Evolutionary conservation across 2,113 vertebrate species (phyloP).

Genomic region (Erythrocercus mccallii): DNA sequence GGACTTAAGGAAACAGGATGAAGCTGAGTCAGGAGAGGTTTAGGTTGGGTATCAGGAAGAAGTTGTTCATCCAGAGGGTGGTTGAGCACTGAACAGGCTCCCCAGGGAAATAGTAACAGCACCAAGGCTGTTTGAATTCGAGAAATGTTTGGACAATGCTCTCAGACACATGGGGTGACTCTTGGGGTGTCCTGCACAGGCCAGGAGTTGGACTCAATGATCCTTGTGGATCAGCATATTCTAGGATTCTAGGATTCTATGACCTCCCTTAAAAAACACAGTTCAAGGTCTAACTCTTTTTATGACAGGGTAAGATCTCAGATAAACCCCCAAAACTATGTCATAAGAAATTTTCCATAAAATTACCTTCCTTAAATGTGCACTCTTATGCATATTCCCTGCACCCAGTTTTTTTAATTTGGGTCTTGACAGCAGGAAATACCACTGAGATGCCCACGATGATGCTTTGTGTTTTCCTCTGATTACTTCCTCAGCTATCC

Average conservation of each 20-base stretch:
- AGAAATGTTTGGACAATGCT: background rate
- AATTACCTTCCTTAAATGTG: background rate
- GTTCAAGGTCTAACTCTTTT: background rate
- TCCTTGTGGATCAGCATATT: background rate
- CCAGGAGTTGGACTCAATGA: background rate
- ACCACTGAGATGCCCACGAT: background rate
- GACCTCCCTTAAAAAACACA: background rate
- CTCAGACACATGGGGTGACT: background rate
- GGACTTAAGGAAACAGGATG: background rate
- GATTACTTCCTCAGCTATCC: background rate
- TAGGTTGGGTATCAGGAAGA: background rate
- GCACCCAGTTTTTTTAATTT: background rate
- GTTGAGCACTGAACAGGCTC: background rate
- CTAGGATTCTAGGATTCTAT: background rate
- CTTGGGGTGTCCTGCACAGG: background rate
- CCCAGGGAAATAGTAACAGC: background rate
- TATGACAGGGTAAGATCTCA: background rate
- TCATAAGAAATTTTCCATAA: background rate
- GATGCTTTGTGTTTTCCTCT: background rate
- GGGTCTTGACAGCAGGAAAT: background rate
- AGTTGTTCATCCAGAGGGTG: background rate
- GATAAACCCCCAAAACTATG: background rate
- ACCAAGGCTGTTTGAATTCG: background rate
- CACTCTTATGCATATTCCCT: background rate
- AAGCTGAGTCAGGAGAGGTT: background rate